Evolutionary conservation across 1,140 invertebrate genomes (phyloP).

Genomic region (Drosophila micromelanica): DNA sequence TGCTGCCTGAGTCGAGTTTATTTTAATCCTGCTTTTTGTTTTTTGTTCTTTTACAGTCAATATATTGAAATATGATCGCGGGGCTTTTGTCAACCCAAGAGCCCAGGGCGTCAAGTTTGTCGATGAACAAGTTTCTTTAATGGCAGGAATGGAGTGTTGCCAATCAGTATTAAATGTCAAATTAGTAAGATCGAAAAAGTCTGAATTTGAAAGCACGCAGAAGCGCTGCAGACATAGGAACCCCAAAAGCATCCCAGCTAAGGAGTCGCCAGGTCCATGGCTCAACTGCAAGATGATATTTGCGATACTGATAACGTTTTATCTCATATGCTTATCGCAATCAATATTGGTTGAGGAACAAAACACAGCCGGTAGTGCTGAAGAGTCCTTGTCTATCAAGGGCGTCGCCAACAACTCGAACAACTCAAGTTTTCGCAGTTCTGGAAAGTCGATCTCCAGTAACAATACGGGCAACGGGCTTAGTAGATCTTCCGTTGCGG

Average conservation of each 20-base stretch:
- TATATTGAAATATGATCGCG: not conserved
- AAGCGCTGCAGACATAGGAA: not conserved
- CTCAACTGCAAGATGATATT: slow-evolving; percentile 29
- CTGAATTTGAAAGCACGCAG: slow-evolving; percentile 3
- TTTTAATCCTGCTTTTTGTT: too few relatives aligned
- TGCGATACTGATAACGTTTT: slow-evolving; percentile 36
- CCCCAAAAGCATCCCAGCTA: not conserved
- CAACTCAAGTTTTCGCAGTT: slow-evolving; percentile 22
- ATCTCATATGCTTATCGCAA: slow-evolving; percentile 46
- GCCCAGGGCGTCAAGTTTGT: not conserved
- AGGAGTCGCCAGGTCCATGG: slow-evolving; percentile 1
- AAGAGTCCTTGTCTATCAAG: slow-evolving; percentile 6
- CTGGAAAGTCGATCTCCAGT: slow-evolving; percentile 20
- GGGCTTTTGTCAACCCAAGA: not conserved
- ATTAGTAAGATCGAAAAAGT: slow-evolving; percentile 9
- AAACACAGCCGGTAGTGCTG: slow-evolving; percentile 7
- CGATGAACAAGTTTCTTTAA: slow-evolving; percentile 7
- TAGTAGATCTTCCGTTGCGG: slow-evolving; percentile 47
- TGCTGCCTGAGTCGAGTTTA: too few relatives aligned
- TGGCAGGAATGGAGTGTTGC: not conserved
- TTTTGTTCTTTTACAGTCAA: not conserved
- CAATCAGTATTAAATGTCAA: slow-evolving; percentile 39
- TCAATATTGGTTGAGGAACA: slow-evolving; percentile 50
- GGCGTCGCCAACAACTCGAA: slow-evolving; percentile 7
- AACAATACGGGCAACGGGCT: slow-evolving; percentile 30